phyloP scores from a whole-genome alignment of 1,140 invertebrate species.

The Eupristina koningsbergeri region DNA sequence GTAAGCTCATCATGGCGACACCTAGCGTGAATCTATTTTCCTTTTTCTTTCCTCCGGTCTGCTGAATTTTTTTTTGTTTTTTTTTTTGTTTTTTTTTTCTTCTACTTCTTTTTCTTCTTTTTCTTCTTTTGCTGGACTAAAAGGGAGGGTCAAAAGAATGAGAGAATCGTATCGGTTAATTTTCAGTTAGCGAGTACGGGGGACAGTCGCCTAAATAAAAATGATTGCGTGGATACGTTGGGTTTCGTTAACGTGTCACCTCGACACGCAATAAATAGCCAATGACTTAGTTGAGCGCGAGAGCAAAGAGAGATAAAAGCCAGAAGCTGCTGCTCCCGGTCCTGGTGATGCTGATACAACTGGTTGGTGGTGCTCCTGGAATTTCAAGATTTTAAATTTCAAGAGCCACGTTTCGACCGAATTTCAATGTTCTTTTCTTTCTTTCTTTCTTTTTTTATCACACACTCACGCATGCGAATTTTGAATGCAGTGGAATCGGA shows the following conservation, averaged over 20 bases:
- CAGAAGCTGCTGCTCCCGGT: constrained; percentile 14
- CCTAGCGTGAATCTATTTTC: neutral
- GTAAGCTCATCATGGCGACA: constrained; percentile 45
- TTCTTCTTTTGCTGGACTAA: neutral
- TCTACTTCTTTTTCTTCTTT: neutral
- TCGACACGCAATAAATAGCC: constrained; percentile 67
- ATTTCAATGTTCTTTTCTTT: neutral
- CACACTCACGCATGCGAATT: neutral
- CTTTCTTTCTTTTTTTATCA: neutral
- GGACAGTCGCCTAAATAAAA: constrained; percentile 47
- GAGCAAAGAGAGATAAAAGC: constrained; percentile 38
- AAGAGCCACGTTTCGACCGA: neutral
- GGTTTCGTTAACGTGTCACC: constrained; percentile 64
- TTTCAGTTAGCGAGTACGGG: constrained; percentile 21
- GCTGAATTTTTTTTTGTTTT: too few relatives aligned
- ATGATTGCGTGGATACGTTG: constrained; percentile 34
- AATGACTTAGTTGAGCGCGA: constrained; percentile 63
- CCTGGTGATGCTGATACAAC: neutral
- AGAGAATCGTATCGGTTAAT: constrained; percentile 14
- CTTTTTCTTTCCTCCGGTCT: neutral
- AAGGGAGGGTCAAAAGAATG: neutral
- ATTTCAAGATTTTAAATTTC: constrained; percentile 3
- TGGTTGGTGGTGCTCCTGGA: constrained; percentile 1
- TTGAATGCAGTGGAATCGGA: too few relatives aligned
- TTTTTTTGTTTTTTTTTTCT: too few relatives aligned